phyloP scores from a whole-genome alignment of 2,888 invertebrate genomes.

The Cancer borealis region DNA sequence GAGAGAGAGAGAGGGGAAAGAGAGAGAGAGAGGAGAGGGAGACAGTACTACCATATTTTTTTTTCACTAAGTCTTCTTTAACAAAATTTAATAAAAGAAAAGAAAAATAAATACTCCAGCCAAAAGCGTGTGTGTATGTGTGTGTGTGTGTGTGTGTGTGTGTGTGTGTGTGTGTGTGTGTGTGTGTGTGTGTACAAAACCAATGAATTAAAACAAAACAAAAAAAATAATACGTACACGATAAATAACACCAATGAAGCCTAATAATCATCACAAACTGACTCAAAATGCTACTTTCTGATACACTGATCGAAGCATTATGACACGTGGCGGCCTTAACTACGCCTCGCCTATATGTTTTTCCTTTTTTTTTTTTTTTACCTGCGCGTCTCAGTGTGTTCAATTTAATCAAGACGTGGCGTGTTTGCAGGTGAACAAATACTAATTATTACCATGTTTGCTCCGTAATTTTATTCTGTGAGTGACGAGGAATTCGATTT shows the following conservation, averaged over 20 bases:
- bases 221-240: neutral
- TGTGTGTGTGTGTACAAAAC: neutral
- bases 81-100: too few species aligned
- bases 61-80: neutral
- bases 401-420: neutral
- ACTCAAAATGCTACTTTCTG: slow-evolving; percentile 3
- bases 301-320: neutral
- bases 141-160: too few species aligned
- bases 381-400: neutral
- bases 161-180: neutral
- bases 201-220: neutral
- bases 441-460: too few species aligned
- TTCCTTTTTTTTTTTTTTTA: neutral
- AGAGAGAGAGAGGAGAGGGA: neutral
- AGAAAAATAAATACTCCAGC: too few species aligned
- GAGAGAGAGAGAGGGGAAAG: too few species aligned
- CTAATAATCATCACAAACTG: neutral
- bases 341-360: neutral
- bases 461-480: too few species aligned
- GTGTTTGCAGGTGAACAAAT: slow-evolving; percentile 6
- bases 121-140: too few species aligned
- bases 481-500: too few species aligned
- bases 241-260: neutral
- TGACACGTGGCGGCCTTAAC: neutral
- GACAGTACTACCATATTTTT: neutral